These are phyloP conservation scores for Lycocorax pyrrhopterus DNA, from an alignment of 2,113 vertebrate species.

Conservation along the genomic window DNA sequence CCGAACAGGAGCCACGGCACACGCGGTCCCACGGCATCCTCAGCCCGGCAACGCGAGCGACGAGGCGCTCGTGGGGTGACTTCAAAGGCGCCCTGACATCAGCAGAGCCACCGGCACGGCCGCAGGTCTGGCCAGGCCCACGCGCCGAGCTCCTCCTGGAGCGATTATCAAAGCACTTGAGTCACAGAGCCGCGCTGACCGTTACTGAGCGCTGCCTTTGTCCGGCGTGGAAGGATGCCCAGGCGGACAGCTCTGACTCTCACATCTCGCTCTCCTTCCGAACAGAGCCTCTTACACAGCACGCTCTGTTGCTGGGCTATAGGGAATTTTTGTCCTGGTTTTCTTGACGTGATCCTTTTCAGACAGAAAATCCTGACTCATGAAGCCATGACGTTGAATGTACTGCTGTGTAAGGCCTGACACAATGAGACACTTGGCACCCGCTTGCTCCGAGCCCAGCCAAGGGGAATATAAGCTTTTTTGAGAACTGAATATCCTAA, in stretches of 20 bases:
- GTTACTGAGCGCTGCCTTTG: slow-evolving; percentile 56
- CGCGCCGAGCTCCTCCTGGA: neutral
- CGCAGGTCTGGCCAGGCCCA: neutral
- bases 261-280: neutral
- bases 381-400: slow-evolving; percentile 51
- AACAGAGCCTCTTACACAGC: slow-evolving; percentile 10
- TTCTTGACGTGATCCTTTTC: slow-evolving; percentile 67
- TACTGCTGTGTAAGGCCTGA: slow-evolving; percentile 55
- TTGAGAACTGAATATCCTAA: neutral
- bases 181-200: slow-evolving; percentile 52
- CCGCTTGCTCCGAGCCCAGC: neutral
- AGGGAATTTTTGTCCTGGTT: slow-evolving; percentile 66
- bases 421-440: slow-evolving; percentile 56
- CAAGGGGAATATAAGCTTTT: slow-evolving; percentile 23
- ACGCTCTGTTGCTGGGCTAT: slow-evolving; percentile 31
- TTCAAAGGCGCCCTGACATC: slow-evolving; percentile 59
- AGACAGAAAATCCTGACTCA: slow-evolving; percentile 77
- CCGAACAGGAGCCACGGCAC: neutral
- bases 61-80: neutral
- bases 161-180: slow-evolving; percentile 21
- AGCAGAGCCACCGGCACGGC: neutral
- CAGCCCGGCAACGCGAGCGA: neutral
- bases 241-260: slow-evolving; percentile 4
- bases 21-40: neutral
- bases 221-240: slow-evolving; percentile 44